These are phyloP conservation scores for Acanthococcus lagerstroemiae DNA, from an alignment of 2,888 invertebrate species.

Conservation along the genomic window DNA sequence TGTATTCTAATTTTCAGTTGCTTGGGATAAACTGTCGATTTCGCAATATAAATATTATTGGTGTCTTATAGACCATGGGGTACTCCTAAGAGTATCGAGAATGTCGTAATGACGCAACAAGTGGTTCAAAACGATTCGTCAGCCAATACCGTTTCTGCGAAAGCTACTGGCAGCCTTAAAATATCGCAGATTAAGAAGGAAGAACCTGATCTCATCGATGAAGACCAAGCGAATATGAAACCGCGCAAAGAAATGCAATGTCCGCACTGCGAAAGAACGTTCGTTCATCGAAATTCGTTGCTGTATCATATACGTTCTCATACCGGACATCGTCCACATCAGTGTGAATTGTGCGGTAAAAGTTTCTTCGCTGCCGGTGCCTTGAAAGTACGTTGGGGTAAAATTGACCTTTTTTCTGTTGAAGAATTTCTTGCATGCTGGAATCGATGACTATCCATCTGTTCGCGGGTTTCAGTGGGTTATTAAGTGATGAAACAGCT, in stretches of 20 bases:
- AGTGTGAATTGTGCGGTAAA: slow-evolving; percentile 70
- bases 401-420: background rate
- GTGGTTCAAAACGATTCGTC: too few relatives aligned
- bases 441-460: background rate
- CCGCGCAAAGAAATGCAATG: slow-evolving; percentile 46
- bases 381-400: slow-evolving; percentile 51
- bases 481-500: too few relatives aligned
- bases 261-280: slow-evolving; percentile 59
- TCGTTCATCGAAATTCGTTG: slow-evolving; percentile 71
- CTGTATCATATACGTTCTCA: slow-evolving; percentile 75
- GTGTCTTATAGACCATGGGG: background rate
- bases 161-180: background rate
- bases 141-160: background rate
- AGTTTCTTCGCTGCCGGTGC: slow-evolving; percentile 73
- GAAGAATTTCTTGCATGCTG: background rate
- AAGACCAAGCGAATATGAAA: slow-evolving; percentile 2
- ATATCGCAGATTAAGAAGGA: background rate
- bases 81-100: slow-evolving; percentile 1
- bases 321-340: slow-evolving; percentile 63
- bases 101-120: slow-evolving; percentile 8
- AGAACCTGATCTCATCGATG: slow-evolving; percentile 3
- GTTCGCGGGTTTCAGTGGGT: background rate
- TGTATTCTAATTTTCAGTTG: too few relatives aligned
- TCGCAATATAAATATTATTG: background rate
- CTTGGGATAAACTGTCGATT: too few relatives aligned